Percentiles rank a stretch among this genome's conserved stretches.
These are phyloP conservation scores for Metalampra italica DNA, from an alignment of 2,888 invertebrate genomes.

Conservation along the genomic window DNA sequence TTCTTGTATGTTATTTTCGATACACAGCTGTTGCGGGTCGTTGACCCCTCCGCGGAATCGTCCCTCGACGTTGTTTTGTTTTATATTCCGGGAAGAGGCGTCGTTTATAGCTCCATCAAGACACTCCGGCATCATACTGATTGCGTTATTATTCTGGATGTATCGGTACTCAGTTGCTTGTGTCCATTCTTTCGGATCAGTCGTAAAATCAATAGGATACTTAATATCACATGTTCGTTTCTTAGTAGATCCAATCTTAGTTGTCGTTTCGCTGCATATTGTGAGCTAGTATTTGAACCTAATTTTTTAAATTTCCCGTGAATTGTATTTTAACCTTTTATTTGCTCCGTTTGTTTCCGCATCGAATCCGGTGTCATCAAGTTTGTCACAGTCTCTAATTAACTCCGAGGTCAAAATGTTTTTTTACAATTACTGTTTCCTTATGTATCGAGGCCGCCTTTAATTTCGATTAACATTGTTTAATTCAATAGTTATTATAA, in stretches of 20 bases:
- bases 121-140: background rate
- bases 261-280: conserved; percentile 17
- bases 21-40: conserved; percentile 43
- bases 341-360: conserved; percentile 27
- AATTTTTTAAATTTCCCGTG: conserved; percentile 24
- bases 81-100: conserved; percentile 9
- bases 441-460: conserved; percentile 28
- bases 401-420: conserved; percentile 29
- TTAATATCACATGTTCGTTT: conserved; percentile 5
- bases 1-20: conserved; percentile 45
- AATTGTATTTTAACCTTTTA: conserved; percentile 26
- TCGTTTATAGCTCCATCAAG: conserved; percentile 7
- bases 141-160: background rate
- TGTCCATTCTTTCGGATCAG: background rate
- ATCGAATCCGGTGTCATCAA: conserved; percentile 31
- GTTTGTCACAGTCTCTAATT: conserved; percentile 42
- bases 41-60: conserved; percentile 23
- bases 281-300: conserved; percentile 21
- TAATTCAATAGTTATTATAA: conserved; percentile 13
- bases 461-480: conserved; percentile 14
- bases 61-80: conserved; percentile 14
- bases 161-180: background rate
- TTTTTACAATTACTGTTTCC: conserved; percentile 19
- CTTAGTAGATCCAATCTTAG: background rate
- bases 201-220: background rate